Evolutionary conservation across 1,140 invertebrate genomes (phyloP), one percentile per base, ranked within the genome.

Genomic region (Acromyrmex echinatior): DNA sequence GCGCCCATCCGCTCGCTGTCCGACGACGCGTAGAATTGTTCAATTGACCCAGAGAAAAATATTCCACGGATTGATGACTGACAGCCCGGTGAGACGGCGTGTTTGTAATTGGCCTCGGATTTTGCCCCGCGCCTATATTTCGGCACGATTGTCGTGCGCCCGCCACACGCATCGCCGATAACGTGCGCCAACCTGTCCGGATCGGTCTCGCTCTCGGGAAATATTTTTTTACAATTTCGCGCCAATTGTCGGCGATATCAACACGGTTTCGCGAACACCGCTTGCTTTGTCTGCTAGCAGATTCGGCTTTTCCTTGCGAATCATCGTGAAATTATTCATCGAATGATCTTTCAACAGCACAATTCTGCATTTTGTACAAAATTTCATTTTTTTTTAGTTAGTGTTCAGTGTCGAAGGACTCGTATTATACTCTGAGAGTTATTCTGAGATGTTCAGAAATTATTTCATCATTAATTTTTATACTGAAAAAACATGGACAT

Each of bases 1-100:
- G 68, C 68, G 16, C 68, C 53, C 10, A 28, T 39, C 49, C 56
- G 70, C 56, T 39, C 80, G 39, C 56, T 73, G 80, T 74, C 80
- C 80, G 80, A n/a, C 76, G 74, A 78, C 39, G 84, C 84, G 84
- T 86, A 79, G 60, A 86, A 86, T 86, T 79, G 76, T 79, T 77
- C 76, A 86, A 86, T 86, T 86, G 84, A 86, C 73, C 84, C 76
- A 86, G 84, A 86, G 73, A 86, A 86, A 86, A 86, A 86, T 86
- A 78, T 79, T 86, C 84, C 76, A 35, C 84, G 80, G 80, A 86
- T 86, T 79, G 84, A 86, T 86, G 84, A 79, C 73, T 77, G 76
- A 86, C 84, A 80, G 84, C 60, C 49, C 84, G 74, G 53, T 62
- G 80, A 74, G 80, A 84, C 70, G 70, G 31, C 39, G 70, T 51